Percentiles rank a stretch among this genome's conserved stretches.
These are phyloP conservation scores for Tiliqua scincoides DNA, from an alignment of 2,113 vertebrate genomes.

Conservation along the genomic window DNA sequence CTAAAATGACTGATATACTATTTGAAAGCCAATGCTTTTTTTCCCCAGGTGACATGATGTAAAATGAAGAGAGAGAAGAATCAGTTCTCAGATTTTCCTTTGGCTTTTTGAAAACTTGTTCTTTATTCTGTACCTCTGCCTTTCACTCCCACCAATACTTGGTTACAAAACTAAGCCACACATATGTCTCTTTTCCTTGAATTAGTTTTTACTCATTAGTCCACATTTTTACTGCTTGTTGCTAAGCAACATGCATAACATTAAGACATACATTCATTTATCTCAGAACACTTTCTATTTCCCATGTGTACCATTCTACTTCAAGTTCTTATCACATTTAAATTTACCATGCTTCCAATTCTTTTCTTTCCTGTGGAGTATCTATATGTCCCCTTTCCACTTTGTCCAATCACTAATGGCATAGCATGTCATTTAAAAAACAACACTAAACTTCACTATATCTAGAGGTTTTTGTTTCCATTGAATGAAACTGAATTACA, in stretches of 20 bases:
- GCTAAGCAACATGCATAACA: constrained; percentile 73
- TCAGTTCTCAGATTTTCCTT: constrained; percentile 33
- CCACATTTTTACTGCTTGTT: constrained; percentile 67
- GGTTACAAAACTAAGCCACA: constrained; percentile 53
- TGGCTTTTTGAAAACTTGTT: constrained; percentile 44
- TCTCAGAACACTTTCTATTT: constrained; percentile 49
- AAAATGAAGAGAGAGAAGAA: constrained; percentile 17
- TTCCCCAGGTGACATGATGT: neutral
- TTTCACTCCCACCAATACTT: constrained; percentile 44
- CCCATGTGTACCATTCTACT: constrained; percentile 47
- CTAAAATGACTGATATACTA: neutral
- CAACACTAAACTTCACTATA: neutral
- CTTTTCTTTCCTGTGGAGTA: constrained; percentile 10
- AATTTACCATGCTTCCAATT: constrained; percentile 38
- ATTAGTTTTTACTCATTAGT: constrained; percentile 71
- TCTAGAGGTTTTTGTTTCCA: too few species aligned
- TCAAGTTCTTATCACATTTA: constrained; percentile 41
- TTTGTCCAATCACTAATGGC: neutral
- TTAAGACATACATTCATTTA: constrained; percentile 61
- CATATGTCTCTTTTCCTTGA: constrained; percentile 64
- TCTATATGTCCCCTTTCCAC: neutral
- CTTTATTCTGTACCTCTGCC: constrained; percentile 42
- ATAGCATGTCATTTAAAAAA: constrained; percentile 11
- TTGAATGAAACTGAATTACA: too few species aligned
- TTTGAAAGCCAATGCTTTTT: constrained; percentile 4